Conservation (phyloP, 2,113 vertebrate species). For the Sylvietta virens region DNA sequence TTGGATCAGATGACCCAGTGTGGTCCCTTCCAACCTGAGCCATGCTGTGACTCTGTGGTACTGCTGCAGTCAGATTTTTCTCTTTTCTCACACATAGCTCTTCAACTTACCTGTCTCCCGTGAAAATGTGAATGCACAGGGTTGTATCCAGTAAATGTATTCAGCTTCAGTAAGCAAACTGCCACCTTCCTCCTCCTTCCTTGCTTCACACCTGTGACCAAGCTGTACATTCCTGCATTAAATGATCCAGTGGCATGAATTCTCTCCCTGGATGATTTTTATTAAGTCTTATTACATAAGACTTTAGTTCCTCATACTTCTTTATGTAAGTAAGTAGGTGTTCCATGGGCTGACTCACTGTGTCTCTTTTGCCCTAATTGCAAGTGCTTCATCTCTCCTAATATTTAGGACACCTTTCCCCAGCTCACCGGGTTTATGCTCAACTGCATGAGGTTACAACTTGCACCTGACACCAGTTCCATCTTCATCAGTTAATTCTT, state of each 20-base stretch:
- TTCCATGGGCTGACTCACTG: neutral
- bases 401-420: neutral
- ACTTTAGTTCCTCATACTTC: neutral
- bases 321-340: neutral
- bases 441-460: neutral
- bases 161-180: neutral
- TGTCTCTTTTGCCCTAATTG: neutral
- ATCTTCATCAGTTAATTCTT: neutral
- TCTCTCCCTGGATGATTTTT: neutral
- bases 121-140: neutral
- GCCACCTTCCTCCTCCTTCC: neutral
- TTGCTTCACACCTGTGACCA: neutral
- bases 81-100: neutral
- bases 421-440: neutral
- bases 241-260: neutral
- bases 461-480: neutral
- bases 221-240: neutral
- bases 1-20: neutral
- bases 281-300: neutral
- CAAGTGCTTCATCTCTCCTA: neutral
- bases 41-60: neutral
- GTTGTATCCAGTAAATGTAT: neutral
- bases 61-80: neutral
- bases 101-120: neutral
- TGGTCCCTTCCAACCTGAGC: neutral